These are phyloP conservation scores for Eonycteris spelaea DNA, from an alignment of 2,113 vertebrate genomes.

Conservation along the genomic window DNA sequence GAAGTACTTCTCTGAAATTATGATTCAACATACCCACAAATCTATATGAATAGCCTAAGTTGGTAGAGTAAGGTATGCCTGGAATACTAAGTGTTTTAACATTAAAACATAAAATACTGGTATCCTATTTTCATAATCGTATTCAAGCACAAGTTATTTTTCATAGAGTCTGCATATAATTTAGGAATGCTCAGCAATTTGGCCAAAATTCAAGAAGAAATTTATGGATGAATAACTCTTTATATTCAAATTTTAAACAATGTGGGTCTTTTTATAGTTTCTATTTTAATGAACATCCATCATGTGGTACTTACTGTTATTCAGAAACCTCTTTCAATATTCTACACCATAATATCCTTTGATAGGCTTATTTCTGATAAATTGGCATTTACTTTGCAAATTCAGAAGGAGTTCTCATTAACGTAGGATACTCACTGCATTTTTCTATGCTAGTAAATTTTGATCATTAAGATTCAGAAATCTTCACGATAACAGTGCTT, in stretches of 20 bases:
- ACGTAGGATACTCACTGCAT: not conserved
- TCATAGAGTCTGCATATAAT: conserved; percentile 23
- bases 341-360: conserved; percentile 21
- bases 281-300: conserved; percentile 42
- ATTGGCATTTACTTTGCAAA: conserved; percentile 45
- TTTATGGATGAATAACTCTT: not conserved
- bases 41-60: conserved; percentile 34
- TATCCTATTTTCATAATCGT: conserved; percentile 24
- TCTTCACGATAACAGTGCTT: not conserved
- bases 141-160: conserved; percentile 34
- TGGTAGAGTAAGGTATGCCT: not conserved
- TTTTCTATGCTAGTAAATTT: conserved; percentile 39
- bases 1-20: conserved; percentile 42
- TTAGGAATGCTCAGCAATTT: conserved; percentile 33
- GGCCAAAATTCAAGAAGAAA: conserved; percentile 57
- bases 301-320: not conserved
- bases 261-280: conserved; percentile 41
- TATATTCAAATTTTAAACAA: conserved; percentile 56
- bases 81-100: conserved; percentile 48
- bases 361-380: conserved; percentile 32
- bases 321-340: conserved; percentile 55
- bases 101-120: conserved; percentile 36
- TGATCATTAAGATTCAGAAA: conserved; percentile 42
- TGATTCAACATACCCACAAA: conserved; percentile 54
- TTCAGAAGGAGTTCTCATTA: conserved; percentile 6